Conservation (phyloP, 2,888 invertebrate genomes). For the Nemoura dubitans region DNA sequence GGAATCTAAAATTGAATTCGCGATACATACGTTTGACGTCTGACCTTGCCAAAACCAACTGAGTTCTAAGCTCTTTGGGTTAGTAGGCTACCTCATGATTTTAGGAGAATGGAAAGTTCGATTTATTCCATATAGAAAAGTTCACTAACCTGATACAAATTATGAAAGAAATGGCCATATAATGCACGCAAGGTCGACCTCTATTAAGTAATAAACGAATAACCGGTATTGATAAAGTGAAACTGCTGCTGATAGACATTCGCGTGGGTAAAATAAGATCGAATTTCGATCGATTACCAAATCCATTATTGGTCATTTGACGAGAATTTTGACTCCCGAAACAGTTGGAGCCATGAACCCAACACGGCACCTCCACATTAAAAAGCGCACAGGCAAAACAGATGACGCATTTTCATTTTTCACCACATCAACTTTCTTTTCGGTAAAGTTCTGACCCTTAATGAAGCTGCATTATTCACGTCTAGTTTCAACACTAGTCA, state of each 20-base stretch:
- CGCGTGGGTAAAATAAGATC: neutral
- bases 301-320: neutral
- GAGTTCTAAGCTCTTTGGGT: slow-evolving; percentile 1
- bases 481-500: neutral
- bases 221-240: neutral
- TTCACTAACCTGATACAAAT: slow-evolving; percentile 2
- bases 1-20: neutral
- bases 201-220: slow-evolving; percentile 3
- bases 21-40: neutral
- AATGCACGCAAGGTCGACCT: neutral
- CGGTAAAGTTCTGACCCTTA: neutral
- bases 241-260: neutral
- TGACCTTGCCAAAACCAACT: neutral
- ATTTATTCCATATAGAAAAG: neutral
- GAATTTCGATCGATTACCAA: neutral
- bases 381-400: neutral
- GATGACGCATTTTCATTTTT: neutral
- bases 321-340: no score
- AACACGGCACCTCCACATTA: neutral
- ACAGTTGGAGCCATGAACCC: neutral
- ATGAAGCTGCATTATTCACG: neutral
- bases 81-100: neutral
- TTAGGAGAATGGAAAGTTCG: slow-evolving; percentile 20
- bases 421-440: neutral
- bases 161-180: neutral